These are phyloP conservation scores for Micrastur ruficollis DNA, from an alignment of 2,797 vertebrate species.

Conservation along the genomic window DNA sequence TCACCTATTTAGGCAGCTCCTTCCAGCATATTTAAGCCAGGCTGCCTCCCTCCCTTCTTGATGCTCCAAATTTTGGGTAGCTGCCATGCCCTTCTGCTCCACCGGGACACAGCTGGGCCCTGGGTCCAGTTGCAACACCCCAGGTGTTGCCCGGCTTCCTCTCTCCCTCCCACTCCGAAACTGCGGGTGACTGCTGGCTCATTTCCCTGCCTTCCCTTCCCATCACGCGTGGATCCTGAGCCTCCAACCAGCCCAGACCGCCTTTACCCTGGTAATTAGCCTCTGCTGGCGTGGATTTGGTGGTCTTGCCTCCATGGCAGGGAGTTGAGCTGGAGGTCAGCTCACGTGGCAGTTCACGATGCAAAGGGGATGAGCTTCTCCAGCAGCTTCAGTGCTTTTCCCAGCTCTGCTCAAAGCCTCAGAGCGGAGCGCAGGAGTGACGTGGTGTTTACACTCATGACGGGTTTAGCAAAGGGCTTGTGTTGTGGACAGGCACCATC, in stretches of 20 bases:
- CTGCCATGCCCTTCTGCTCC: background rate
- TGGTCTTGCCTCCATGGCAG: accelerated
- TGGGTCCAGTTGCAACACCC: background rate
- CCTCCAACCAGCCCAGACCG: accelerated
- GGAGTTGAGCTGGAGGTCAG: background rate
- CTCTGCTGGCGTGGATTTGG: background rate
- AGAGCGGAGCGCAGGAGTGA: accelerated
- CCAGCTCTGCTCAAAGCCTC: background rate
- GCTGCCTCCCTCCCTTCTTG: accelerated
- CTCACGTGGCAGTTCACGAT: accelerated
- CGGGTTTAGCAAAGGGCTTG: accelerated
- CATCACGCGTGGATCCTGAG: background rate
- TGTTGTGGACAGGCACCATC: accelerated
- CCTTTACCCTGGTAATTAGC: background rate
- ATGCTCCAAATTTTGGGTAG: background rate
- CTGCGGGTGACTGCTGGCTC: background rate
- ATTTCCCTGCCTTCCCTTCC: background rate
- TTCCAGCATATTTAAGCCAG: background rate
- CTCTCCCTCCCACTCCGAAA: constrained; percentile 26
- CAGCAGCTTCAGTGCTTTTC: background rate
- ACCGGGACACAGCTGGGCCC: accelerated
- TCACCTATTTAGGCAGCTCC: background rate
- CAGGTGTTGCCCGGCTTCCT: background rate
- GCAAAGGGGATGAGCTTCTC: background rate
- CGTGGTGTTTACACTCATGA: accelerated